Evolutionary conservation across 2,113 vertebrate genomes (phyloP).

Genomic region (Lampris megalopsis): DNA sequence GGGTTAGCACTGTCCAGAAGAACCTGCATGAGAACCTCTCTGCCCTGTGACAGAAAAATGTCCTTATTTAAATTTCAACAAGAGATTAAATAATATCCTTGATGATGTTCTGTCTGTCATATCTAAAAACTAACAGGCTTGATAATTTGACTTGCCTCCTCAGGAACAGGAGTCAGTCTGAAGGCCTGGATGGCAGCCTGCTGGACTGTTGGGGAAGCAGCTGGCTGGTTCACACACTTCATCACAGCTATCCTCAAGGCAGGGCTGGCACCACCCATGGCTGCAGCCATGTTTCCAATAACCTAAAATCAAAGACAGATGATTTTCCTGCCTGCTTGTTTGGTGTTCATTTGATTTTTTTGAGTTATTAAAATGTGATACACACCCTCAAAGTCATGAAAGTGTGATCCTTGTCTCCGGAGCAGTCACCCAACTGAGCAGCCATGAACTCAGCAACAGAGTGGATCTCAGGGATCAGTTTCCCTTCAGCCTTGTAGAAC

Average conservation of each 20-base stretch:
- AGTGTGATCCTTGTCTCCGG: slow-evolving; percentile 84
- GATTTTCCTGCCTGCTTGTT: neutral
- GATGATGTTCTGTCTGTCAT: neutral
- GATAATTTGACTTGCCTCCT: slow-evolving; percentile 82
- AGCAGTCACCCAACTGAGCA: slow-evolving; percentile 87
- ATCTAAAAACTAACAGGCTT: neutral
- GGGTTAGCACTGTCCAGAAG: slow-evolving; percentile 79
- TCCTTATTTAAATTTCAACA: neutral
- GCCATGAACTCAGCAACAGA: slow-evolving; percentile 86
- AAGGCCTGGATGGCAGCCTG: slow-evolving; percentile 92
- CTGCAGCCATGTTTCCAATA: slow-evolving; percentile 92
- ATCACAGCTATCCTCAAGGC: slow-evolving; percentile 83
- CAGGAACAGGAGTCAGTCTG: slow-evolving; percentile 84
- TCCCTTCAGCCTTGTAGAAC: slow-evolving; percentile 79
- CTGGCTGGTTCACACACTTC: slow-evolving; percentile 83
- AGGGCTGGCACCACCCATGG: slow-evolving; percentile 83
- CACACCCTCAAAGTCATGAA: slow-evolving; percentile 90
- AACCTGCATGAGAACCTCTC: slow-evolving; percentile 81
- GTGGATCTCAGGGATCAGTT: slow-evolving; percentile 82
- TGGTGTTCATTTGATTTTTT: neutral
- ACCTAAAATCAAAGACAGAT: slow-evolving; percentile 76
- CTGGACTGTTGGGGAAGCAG: slow-evolving; percentile 84
- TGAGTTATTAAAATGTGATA: neutral
- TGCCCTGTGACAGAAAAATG: slow-evolving; percentile 79
- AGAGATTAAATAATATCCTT: neutral